A percentile compares a stretch with the other conserved stretches of the same genome.
Evolutionary conservation across 2,888 invertebrate genomes (phyloP).

Genomic region (Ypsolopha scabrella): DNA sequence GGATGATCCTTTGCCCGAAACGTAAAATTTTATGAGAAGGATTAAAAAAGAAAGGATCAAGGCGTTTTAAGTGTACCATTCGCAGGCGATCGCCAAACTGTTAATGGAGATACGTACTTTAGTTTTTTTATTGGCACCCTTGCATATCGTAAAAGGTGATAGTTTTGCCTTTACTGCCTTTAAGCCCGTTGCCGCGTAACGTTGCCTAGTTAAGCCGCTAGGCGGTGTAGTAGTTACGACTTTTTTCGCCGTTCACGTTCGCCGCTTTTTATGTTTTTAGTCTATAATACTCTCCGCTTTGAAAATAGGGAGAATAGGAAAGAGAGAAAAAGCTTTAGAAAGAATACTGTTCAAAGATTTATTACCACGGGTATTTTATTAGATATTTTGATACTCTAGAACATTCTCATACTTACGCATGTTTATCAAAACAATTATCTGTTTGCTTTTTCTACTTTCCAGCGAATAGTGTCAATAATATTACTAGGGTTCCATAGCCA

Average conservation of each 20-base stretch:
- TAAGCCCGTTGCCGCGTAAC: background rate
- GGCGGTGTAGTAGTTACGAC: background rate
- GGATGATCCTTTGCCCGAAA: background rate
- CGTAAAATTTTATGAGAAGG: conserved; percentile 12
- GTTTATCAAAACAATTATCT: too few relatives aligned
- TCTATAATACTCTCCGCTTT: background rate
- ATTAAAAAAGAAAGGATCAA: conserved; percentile 13
- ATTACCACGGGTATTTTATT: too few relatives aligned
- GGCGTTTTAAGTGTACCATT: conserved; percentile 9
- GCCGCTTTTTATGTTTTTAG: background rate
- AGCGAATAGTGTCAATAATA: too few relatives aligned
- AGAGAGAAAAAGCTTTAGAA: background rate
- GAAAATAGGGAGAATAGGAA: background rate
- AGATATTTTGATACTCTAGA: too few relatives aligned
- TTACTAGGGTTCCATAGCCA: too few relatives aligned
- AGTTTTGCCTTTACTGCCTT: conserved; percentile 14
- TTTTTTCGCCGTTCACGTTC: background rate
- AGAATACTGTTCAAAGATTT: too few relatives aligned
- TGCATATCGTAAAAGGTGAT: conserved; percentile 18
- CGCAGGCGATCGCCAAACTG: conserved; percentile 13
- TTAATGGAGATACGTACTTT: conserved; percentile 17
- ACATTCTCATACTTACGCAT: too few relatives aligned
- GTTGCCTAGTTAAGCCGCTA: background rate
- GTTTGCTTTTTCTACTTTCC: too few relatives aligned
- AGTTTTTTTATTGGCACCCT: conserved; percentile 14